Percentiles rank a stretch among this genome's conserved stretches.
These are phyloP conservation scores for Crocuta crocuta DNA, from an alignment of 2,113 vertebrate genomes.

Conservation along the genomic window DNA sequence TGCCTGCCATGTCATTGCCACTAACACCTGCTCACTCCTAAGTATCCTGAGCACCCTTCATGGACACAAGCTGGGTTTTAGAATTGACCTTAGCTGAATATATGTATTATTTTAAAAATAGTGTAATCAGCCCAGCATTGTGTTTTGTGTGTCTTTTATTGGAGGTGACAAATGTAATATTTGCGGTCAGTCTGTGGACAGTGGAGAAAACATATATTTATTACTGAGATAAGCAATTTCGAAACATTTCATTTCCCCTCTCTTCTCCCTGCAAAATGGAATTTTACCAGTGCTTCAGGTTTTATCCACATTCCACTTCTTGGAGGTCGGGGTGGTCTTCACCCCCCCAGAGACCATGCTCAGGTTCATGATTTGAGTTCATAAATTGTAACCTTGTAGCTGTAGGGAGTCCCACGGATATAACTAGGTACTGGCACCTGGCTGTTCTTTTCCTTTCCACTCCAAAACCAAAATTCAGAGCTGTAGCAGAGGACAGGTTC, in stretches of 20 bases:
- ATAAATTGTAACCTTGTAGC: not conserved
- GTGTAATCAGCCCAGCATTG: not conserved
- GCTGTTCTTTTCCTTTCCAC: not conserved
- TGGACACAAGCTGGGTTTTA: not conserved
- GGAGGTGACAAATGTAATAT: conserved; percentile 65
- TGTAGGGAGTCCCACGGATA: conserved; percentile 27
- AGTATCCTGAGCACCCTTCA: conserved; percentile 41
- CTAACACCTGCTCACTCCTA: conserved; percentile 49
- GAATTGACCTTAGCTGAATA: conserved; percentile 53
- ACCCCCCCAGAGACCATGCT: conserved; percentile 11
- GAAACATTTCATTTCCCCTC: conserved; percentile 60
- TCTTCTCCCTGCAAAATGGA: conserved; percentile 60
- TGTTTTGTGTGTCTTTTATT: conserved; percentile 36
- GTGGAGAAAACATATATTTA: conserved; percentile 23
- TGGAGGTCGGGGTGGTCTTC: not conserved
- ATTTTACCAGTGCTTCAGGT: conserved; percentile 40
- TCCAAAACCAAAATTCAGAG: conserved; percentile 11
- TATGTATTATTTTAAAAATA: conserved; percentile 41
- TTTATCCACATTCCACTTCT: conserved; percentile 51
- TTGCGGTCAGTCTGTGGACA: conserved; percentile 57
- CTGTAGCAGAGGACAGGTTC: not conserved
- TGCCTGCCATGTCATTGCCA: not conserved
- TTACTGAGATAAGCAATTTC: conserved; percentile 56
- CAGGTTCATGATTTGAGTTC: conserved; percentile 52
- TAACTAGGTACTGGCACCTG: not conserved